Percentiles rank a stretch among this genome's conserved stretches.
Conservation (phyloP, 2,888 invertebrate genomes). For the Epistrophe eligans region DNA sequence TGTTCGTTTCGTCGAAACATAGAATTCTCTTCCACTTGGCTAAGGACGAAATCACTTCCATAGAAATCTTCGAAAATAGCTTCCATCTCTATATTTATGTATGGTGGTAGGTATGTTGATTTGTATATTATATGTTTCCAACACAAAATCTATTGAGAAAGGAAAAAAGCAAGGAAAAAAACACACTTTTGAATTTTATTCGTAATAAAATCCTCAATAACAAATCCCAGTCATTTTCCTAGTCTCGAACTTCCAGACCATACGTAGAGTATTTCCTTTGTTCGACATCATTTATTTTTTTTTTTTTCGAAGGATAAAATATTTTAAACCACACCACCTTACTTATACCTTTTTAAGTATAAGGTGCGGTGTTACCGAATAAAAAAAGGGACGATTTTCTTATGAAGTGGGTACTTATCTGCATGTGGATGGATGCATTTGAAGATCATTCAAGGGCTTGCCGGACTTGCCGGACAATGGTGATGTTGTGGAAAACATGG, state of each 20-base stretch:
- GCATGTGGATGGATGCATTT: constrained; percentile 73
- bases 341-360: constrained; percentile 43
- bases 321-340: constrained; percentile 68
- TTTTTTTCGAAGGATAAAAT: constrained; percentile 41
- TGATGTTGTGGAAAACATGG: constrained; percentile 61
- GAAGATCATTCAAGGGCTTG: constrained; percentile 59
- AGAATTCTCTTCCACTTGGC: constrained; percentile 60
- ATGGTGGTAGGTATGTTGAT: background rate
- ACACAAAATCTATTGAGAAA: constrained; percentile 40
- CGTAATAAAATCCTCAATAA: constrained; percentile 46
- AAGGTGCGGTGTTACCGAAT: constrained; percentile 7
- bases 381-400: constrained; percentile 40
- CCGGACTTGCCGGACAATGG: constrained; percentile 70
- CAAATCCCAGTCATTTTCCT: constrained; percentile 48
- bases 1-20: constrained; percentile 51
- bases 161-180: constrained; percentile 13
- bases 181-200: constrained; percentile 66
- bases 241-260: constrained; percentile 55
- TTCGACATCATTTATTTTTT: constrained; percentile 33
- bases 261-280: constrained; percentile 72
- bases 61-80: constrained; percentile 70
- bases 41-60: constrained; percentile 67
- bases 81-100: constrained; percentile 14
- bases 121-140: constrained; percentile 15
- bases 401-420: constrained; percentile 68